These are phyloP conservation scores for Zaprionus tsacasi DNA, from an alignment of 1,140 invertebrate genomes.

Conservation along the genomic window DNA sequence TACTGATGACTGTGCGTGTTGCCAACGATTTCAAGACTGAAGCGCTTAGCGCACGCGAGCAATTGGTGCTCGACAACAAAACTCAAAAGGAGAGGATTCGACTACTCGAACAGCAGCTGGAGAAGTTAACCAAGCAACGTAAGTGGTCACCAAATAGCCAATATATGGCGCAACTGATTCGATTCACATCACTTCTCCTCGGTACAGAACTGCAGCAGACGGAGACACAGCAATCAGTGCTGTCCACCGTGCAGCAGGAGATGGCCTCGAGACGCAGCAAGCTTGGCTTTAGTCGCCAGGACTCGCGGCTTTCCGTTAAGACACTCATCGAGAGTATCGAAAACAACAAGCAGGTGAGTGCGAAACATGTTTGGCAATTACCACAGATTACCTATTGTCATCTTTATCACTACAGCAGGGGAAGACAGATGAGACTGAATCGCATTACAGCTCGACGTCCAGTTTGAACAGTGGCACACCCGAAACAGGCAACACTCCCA, in stretches of 20 bases:
- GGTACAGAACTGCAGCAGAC: constrained; percentile 80
- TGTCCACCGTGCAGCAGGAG: constrained; percentile 86
- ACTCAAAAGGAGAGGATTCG: constrained; percentile 91
- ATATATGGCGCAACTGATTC: not conserved
- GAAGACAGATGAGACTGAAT: constrained; percentile 74
- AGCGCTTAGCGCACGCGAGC: constrained; percentile 92
- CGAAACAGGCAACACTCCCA: constrained; percentile 66
- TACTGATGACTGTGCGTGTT: constrained; percentile 96
- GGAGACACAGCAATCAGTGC: constrained; percentile 85
- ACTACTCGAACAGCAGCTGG: constrained; percentile 91
- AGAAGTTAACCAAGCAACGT: constrained; percentile 86
- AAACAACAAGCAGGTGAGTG: constrained; percentile 91
- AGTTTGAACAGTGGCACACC: constrained; percentile 83
- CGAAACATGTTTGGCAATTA: not conserved
- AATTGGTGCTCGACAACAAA: constrained; percentile 92
- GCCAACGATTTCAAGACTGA: constrained; percentile 97
- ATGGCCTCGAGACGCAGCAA: constrained; percentile 86
- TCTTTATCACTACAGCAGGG: constrained; percentile 51
- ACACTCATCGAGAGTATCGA: constrained; percentile 96
- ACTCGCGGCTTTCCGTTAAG: constrained; percentile 93
- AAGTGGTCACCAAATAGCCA: constrained; percentile 16
- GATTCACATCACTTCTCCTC: not conserved
- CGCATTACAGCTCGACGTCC: constrained; percentile 84
- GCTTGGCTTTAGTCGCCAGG: constrained; percentile 87
- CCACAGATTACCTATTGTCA: not conserved